Percentiles rank a stretch among this genome's conserved stretches.
These are phyloP conservation scores for Hydrolagus colliei DNA, from an alignment of 2,797 vertebrate genomes.

Conservation along the genomic window DNA sequence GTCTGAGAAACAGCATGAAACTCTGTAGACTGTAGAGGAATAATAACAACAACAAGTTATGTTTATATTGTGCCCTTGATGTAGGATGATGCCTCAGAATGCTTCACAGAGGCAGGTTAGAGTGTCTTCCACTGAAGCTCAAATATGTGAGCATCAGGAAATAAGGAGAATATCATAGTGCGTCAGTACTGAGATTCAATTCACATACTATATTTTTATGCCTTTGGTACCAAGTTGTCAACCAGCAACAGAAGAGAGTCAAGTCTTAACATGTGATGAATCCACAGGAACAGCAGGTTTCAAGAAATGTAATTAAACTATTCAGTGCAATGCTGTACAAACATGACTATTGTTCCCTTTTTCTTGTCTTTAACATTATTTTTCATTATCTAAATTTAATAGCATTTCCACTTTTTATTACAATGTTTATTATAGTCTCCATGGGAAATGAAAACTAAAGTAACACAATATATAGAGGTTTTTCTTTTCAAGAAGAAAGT, in stretches of 20 bases:
- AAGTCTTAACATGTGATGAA: constrained; percentile 18
- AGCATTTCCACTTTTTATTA: neutral
- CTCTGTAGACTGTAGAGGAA: too few relatives aligned
- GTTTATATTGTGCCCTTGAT: too few relatives aligned
- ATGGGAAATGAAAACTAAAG: neutral
- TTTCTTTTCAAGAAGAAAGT: neutral
- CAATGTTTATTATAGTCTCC: constrained; percentile 13
- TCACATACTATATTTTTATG: neutral
- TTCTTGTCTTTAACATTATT: neutral
- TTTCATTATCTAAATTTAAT: constrained; percentile 19
- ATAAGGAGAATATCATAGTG: neutral
- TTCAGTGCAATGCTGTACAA: constrained; percentile 4
- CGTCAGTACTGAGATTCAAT: neutral
- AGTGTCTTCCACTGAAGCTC: neutral
- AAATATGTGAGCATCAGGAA: neutral
- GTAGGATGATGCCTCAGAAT: too few relatives aligned
- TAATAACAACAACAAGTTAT: too few relatives aligned
- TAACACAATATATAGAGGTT: neutral
- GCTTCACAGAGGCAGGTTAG: neutral
- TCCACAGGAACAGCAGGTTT: constrained; percentile 11
- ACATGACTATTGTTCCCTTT: neutral
- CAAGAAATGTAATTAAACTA: constrained; percentile 20
- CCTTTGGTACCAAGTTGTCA: neutral
- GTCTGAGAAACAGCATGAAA: neutral
- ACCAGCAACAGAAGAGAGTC: constrained; percentile 1